phyloP scores from a whole-genome alignment of 2,888 invertebrate species.

The Callinectes sapidus region DNA sequence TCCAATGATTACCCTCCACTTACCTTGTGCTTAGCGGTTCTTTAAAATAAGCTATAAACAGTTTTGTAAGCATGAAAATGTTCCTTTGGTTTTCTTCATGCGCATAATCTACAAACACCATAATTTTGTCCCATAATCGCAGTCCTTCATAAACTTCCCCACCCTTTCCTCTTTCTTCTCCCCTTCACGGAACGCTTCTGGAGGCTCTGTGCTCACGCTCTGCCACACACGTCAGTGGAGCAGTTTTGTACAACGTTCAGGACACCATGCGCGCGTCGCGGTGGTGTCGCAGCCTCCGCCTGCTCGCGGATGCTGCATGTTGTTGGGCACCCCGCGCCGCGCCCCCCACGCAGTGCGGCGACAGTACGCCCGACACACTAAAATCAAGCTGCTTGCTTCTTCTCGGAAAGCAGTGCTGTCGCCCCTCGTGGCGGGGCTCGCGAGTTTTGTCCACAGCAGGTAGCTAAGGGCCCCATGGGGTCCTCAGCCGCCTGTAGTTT shows the following conservation, averaged over 20 bases:
- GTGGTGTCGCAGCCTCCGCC: slow-evolving; percentile 19
- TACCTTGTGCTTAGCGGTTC: background rate
- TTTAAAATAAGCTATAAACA: background rate
- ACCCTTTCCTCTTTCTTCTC: background rate
- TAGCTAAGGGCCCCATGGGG: background rate
- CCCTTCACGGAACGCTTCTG: slow-evolving; percentile 7
- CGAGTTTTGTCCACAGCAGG: background rate
- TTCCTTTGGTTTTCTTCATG: background rate
- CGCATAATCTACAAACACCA: background rate
- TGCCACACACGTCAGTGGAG: background rate
- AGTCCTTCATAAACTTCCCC: slow-evolving; percentile 29
- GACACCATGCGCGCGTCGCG: background rate
- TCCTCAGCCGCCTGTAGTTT: slow-evolving; percentile 1
- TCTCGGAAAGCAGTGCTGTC: background rate
- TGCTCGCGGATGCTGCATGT: slow-evolving; percentile 5
- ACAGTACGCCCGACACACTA: background rate
- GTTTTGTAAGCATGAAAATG: background rate
- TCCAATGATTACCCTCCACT: background rate
- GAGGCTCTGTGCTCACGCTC: slow-evolving; percentile 36
- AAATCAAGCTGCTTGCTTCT: background rate
- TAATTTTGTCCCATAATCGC: background rate
- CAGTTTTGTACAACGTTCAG: background rate
- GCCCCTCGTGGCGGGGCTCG: slow-evolving; percentile 29
- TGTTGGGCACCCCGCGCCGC: slow-evolving; percentile 18
- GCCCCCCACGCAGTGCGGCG: background rate